Evolutionary conservation across 2,113 vertebrate species (phyloP), one percentile per base, ranked within the genome.

Genomic region (Nothoprocta perdicaria): DNA sequence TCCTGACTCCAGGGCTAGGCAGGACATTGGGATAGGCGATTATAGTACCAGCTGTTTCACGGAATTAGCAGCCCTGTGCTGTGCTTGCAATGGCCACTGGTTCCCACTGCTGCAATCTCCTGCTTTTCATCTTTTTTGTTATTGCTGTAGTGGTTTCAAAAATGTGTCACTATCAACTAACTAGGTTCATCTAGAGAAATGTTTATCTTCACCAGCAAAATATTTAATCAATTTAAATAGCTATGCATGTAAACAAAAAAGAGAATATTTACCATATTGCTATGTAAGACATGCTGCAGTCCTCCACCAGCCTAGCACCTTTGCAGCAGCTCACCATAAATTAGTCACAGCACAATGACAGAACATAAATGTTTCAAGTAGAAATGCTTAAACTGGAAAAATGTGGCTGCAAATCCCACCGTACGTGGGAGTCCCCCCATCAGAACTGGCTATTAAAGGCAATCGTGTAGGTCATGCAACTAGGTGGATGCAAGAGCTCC

Each of bases 361-460:
- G 6, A 86, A 55, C 12, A 68, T 63, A 92, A 87, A 62, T 89
- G 89, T 80, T 88, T 88, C 69, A 76, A 29, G 22, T 43, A 79
- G 58, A 22, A 89, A 69, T 45, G 31, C 11, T 43, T 69, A 65
- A 60, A 80, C 2, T 45, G 27, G n/a, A 88, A 73, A 69, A 85
- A 26, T 2, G 7, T 66, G 29, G 17, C 38, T 68, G n/a, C 62
- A 68, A 65, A 80, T 80, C 41, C 18, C 27, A 6, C 3, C 1
- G 9, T 33, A 21, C 18, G 10, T 61, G 41, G 60, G 45, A 69
- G 35, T 14, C 50, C 33, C 10, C 82, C n/a, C 46, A 38, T 68
- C 46, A 80, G 40, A 77, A 87, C 21, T 24, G 61, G 14, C 45
- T 65, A 13, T 33, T 85, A 53, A 87, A 87, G 69, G 22, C 60